phyloP scores from a whole-genome alignment of 2,113 vertebrate species.

The Oreochromis tanganicae region DNA sequence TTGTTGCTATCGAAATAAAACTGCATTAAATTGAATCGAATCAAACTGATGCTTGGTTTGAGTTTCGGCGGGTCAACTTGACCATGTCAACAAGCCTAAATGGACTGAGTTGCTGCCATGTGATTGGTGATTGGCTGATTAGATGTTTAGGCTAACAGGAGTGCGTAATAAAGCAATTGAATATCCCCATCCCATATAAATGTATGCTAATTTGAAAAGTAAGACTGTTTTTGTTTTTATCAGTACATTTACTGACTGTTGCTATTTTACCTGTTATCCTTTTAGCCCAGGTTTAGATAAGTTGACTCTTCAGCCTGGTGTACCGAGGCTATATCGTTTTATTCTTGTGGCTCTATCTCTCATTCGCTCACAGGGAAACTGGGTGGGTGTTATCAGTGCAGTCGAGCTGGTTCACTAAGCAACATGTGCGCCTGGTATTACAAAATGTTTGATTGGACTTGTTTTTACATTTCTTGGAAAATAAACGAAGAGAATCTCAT shows the following conservation, averaged over 20 bases:
- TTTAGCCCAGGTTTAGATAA: background rate
- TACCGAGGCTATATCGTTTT: background rate
- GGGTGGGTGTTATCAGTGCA: background rate
- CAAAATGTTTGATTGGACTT: background rate
- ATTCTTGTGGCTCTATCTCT: background rate
- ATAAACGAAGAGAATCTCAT: background rate
- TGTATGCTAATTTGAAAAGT: background rate
- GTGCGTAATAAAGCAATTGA: background rate
- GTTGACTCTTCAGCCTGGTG: background rate
- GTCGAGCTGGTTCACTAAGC: background rate
- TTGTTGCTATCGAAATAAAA: background rate
- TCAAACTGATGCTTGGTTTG: background rate
- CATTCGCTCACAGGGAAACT: background rate
- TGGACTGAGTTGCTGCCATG: background rate
- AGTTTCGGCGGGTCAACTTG: background rate
- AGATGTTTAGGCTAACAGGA: background rate
- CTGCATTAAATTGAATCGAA: background rate
- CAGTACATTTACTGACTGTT: background rate
- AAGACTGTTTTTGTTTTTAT: background rate
- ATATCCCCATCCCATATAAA: background rate
- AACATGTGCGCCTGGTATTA: background rate
- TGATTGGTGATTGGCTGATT: background rate
- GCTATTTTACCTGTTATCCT: background rate
- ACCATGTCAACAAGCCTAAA: background rate
- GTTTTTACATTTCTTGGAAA: background rate